These are phyloP conservation scores for Manis javanica DNA, from an alignment of 2,797 vertebrate species.

Conservation along the genomic window DNA sequence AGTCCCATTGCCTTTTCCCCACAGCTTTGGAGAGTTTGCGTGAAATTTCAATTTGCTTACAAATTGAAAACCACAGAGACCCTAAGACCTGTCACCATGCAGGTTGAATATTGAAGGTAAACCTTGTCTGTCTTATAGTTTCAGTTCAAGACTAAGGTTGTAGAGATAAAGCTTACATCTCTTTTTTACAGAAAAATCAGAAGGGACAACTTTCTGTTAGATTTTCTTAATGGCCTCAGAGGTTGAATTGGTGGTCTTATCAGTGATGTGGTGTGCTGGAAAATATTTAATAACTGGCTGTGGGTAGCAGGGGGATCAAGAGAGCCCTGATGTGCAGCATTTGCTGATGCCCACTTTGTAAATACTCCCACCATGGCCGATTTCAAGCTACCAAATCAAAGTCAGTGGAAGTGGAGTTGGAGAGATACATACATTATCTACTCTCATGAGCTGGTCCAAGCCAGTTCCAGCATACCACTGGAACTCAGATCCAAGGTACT, in stretches of 20 bases:
- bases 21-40: neutral
- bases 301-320: neutral
- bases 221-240: slow-evolving; percentile 73
- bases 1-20: neutral
- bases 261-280: neutral
- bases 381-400: slow-evolving; percentile 26
- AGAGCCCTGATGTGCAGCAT: neutral
- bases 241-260: slow-evolving; percentile 66
- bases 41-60: neutral
- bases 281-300: slow-evolving; percentile 47
- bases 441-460: neutral
- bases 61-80: slow-evolving; percentile 19
- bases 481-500: slow-evolving; percentile 67
- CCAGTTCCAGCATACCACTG: neutral
- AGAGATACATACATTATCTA: neutral
- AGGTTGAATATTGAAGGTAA: neutral
- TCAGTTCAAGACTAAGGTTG: slow-evolving; percentile 29
- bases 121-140: neutral
- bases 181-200: slow-evolving; percentile 58
- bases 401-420: neutral
- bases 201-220: slow-evolving; percentile 71
- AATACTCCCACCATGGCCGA: neutral
- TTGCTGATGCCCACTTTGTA: neutral
- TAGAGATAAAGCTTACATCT: slow-evolving; percentile 70
- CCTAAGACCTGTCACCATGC: neutral